Conservation (phyloP, 2,888 invertebrate species). For the Subacronicta megacephala region DNA sequence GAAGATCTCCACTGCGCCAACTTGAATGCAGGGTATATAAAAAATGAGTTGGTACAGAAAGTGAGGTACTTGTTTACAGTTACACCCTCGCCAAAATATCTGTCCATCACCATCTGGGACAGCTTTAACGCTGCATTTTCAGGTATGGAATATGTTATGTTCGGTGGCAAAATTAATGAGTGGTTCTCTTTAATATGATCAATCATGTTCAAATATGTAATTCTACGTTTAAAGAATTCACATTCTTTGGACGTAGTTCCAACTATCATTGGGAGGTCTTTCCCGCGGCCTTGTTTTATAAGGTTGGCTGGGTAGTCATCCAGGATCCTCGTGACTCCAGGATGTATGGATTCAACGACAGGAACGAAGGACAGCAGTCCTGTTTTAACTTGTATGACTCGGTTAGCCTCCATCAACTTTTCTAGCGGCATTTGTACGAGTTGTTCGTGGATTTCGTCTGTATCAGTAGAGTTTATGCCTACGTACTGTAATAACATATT, state of each 20-base stretch:
- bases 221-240: slow-evolving; percentile 28
- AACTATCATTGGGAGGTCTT: slow-evolving; percentile 57
- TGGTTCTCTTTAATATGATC: slow-evolving; percentile 22
- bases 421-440: slow-evolving; percentile 53
- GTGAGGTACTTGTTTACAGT: slow-evolving; percentile 45
- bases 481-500: slow-evolving; percentile 66
- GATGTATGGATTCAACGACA: slow-evolving; percentile 52
- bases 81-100: slow-evolving; percentile 48
- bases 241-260: slow-evolving; percentile 50
- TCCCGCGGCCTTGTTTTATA: slow-evolving; percentile 55
- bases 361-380: slow-evolving; percentile 57
- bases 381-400: slow-evolving; percentile 34
- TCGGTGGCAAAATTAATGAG: slow-evolving; percentile 61
- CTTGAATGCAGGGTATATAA: slow-evolving; percentile 58
- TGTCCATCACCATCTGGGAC: slow-evolving; percentile 29
- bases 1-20: slow-evolving; percentile 50
- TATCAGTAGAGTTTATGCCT: slow-evolving; percentile 68
- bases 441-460: slow-evolving; percentile 49
- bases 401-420: slow-evolving; percentile 63
- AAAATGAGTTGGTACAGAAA: slow-evolving; percentile 43
- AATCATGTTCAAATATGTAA: slow-evolving; percentile 30
- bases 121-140: slow-evolving; percentile 22
- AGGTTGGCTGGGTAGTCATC: slow-evolving; percentile 60
- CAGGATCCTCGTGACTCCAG: slow-evolving; percentile 54
- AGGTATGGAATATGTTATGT: slow-evolving; percentile 39